Conservation (phyloP, 1,140 invertebrate species). For the Coelopa frigida region DNA sequence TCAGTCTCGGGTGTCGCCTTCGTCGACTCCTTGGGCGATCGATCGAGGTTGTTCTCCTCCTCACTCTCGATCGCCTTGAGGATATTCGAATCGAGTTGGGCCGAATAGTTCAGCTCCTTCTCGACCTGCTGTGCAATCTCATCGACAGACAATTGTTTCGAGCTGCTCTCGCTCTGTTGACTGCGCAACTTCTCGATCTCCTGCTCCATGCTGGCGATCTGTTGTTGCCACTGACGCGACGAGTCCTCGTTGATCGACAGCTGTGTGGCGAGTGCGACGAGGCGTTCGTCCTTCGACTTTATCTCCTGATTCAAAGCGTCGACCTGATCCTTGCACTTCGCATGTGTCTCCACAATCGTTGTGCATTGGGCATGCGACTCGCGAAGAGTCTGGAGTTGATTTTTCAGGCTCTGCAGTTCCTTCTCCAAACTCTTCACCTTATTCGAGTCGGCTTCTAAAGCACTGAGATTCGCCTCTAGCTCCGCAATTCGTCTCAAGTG, state of each 20-base stretch:
- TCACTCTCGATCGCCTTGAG: slow-evolving; percentile 50
- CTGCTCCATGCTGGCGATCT: slow-evolving; percentile 22
- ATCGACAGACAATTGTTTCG: slow-evolving; percentile 47
- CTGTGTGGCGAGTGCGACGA: slow-evolving; percentile 15
- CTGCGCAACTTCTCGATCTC: slow-evolving; percentile 31
- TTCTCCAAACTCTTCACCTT: too few species aligned
- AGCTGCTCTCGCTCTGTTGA: slow-evolving; percentile 28
- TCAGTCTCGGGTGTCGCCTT: slow-evolving; percentile 26
- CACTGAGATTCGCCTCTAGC: slow-evolving; percentile 21
- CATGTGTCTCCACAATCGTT: slow-evolving; percentile 24
- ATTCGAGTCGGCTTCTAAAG: too few species aligned
- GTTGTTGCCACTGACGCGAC: slow-evolving; percentile 11
- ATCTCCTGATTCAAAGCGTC: slow-evolving; percentile 27
- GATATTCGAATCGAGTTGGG: slow-evolving; percentile 52
- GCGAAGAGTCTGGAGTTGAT: slow-evolving; percentile 17
- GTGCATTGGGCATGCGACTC: slow-evolving; percentile 29
- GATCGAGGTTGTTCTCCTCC: slow-evolving; percentile 45
- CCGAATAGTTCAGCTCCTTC: slow-evolving; percentile 54
- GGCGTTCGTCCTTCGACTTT: slow-evolving; percentile 23
- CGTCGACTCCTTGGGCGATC: slow-evolving; percentile 43
- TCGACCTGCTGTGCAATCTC: slow-evolving; percentile 53
- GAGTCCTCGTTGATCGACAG: slow-evolving; percentile 18
- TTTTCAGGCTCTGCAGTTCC: slow-evolving; percentile 31
- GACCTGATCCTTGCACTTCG: slow-evolving; percentile 24
- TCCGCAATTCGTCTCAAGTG: slow-evolving; percentile 20